Base-by-base conservation (phyloP, 2,113 vertebrate genomes). In the Zosterops borbonicus region DNA sequence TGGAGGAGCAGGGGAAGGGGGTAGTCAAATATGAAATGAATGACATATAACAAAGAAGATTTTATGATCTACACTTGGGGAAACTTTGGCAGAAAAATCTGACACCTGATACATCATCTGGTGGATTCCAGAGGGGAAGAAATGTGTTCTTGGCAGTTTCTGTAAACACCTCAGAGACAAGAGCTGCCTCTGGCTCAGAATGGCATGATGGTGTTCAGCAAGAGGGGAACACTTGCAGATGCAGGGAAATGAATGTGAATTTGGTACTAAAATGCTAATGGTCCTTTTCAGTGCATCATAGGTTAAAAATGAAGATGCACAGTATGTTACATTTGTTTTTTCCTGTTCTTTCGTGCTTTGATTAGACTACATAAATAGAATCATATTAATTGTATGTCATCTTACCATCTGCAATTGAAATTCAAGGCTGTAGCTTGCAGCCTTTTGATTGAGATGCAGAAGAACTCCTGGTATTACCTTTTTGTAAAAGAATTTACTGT, bases 301-400 rank as follows among this genome's bases (percentile, higher is more conserved):
- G 35, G 23, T 77, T 79, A 86, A 90, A 83, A 65, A 11, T 69
- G 65, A 84, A 83, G 47, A 91, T 35, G 41, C 27, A n/a, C 52
- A 60, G 14, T 50, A 16, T 55, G 24, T 59, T 91, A 62, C 68
- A 11, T 89, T 95, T 90, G 47, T 70, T 93, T 94, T 94, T 74
- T 83, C 78, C 63, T 89, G 42, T 74, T 93, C 41, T 73, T 28
- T 74, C 11, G 3, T 70, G 42, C 75, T 88, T 92, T 96, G 90
- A 87, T 93, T 95, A 88, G 82, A n/a, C 42, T 90, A 55, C 55
- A 60, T 87, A 94, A 93, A 94, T 92, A 71, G 55, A 74, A 80
- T 74, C 62, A 21, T 80, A 90, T 90, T 91, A 94, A 77, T 90
- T 86, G 59, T 83, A 70, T 93, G 92, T 53, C 59, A 63, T 90